Base-by-base conservation (phyloP, 2,797 vertebrate species). In the Anniella stebbinsi region DNA sequence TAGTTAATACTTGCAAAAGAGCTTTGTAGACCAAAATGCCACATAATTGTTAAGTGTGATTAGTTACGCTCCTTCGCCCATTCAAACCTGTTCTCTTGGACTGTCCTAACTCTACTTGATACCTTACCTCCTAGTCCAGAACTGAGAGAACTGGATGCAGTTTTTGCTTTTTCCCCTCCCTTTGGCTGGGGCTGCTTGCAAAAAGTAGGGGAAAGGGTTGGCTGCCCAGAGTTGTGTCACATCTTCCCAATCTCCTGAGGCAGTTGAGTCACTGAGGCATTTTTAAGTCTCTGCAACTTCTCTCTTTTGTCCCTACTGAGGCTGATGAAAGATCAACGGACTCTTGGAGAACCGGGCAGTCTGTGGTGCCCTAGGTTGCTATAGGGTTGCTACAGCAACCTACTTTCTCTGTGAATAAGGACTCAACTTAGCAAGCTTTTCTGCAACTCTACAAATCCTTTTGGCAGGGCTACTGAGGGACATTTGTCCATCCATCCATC, bases 381-480 rank as follows among this genome's bases (percentile, higher is more conserved):
- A 36, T 36, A 12, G 72, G 73, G 92, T 95, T 96, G 89, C 93
- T 92, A 88, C 91, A 93, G 93, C 84, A 94, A 91, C 93, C 73
- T 89, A 38, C 28, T 87, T 95, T 95, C 95, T 94, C 94, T 91
- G 88, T 88, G 88, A 92, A 84, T 80, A 33, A 83, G 89, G 87
- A 93, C 76, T 10, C 75, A 63, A 92, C 0, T 84, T 89, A 82
- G 57, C 60, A 88, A 88, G 87, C 92, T 87, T 1, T 90, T 84
- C 92, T 94, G 86, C 88, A 92, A 38, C 63, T 93, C 78, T 93
- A 63, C 88, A 45, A 92, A 57, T 93, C 76, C 28, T 87, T 1
- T 86, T 92, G 76, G 80, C 51, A 82, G 66, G 67, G 86, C 84
- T 2, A 83, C 80, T 86, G 80, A 63, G 48, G 90, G 75, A 77